Evolutionary conservation across 2,888 invertebrate genomes (phyloP), one percentile per base, ranked within the genome.

Genomic region (Synanthedon andrenaeformis): DNA sequence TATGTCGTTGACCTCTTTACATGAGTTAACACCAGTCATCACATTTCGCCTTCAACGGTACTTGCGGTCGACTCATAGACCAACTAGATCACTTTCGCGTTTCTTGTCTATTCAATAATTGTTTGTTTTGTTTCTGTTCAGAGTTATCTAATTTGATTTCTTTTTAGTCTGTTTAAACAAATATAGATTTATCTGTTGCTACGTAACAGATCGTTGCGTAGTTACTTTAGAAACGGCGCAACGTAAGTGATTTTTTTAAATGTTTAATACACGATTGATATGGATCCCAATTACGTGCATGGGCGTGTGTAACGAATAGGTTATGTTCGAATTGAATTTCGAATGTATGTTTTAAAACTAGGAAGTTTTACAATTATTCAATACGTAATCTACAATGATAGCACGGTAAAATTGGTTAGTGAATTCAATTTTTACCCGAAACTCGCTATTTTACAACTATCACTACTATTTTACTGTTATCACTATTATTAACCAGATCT

Each of bases 11-110:
- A 70, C 82, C 79, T 64, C 71, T 79, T 78, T 80, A 65, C 75
- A 72, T 71, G 71, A 70, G 72, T 71, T 71, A 10, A 10, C 35
- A 70, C 70, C 64, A 71, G 75, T 72, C 74, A 72, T 73, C 69
- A 66, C 79, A 78, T 82, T 81, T 82, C 80, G 79, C 79, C 61
- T 74, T 57, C 84, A 85, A 84, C 86, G 84, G 85, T 82, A 80
- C 69, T 58, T 55, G 58, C 58, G 13, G 57, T 58, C 52, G 57
- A 59, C 59, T 57, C 57, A 58, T 56, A 60, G 55, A 54, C 55
- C 65, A 59, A 62, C 62, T 65, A 67, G 71, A 77, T 83, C 81
- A 84, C 83, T 85, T 85, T 85, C 83, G 67, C 72, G 63, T 68
- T 69, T 14, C 14, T 45, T 45, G 67, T 66, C 70, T 74, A 45